Evolutionary conservation across 2,113 vertebrate genomes (phyloP).

Genomic region (Axis porcinus): DNA sequence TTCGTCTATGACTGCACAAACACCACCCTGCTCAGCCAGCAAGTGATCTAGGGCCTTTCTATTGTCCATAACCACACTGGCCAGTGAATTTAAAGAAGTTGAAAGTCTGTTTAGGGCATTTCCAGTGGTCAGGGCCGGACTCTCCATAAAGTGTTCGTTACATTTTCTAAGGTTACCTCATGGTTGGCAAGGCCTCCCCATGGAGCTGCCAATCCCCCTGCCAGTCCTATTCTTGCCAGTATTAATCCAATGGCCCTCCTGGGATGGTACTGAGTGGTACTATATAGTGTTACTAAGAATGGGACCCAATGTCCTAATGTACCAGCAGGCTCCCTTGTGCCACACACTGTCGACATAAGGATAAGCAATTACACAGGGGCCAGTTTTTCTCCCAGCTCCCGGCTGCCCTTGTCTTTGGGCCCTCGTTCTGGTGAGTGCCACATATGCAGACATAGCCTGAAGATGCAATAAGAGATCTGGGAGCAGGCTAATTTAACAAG

Average conservation of each 20-base stretch:
- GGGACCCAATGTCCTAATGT: neutral
- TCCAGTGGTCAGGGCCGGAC: neutral
- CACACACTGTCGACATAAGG: neutral
- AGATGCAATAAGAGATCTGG: neutral
- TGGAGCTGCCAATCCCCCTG: neutral
- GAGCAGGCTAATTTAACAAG: neutral
- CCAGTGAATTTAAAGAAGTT: neutral
- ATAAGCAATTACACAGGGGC: neutral
- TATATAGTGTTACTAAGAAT: neutral
- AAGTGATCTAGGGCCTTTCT: neutral
- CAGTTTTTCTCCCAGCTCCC: neutral
- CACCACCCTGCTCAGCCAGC: neutral
- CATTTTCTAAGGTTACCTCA: neutral
- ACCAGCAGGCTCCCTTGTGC: neutral
- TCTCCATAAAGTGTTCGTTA: neutral
- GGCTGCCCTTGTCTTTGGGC: neutral
- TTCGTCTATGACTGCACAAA: neutral
- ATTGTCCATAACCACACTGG: neutral
- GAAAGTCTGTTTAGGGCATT: neutral
- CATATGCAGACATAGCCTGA: neutral
- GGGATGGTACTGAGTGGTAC: neutral
- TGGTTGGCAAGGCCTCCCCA: neutral
- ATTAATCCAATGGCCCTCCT: neutral
- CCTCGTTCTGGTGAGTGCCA: neutral
- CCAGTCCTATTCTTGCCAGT: neutral